Percentiles rank a stretch among this genome's conserved stretches.
Evolutionary conservation across 23 tunicate genomes (phyloP).

Genomic region (Styela clava): DNA sequence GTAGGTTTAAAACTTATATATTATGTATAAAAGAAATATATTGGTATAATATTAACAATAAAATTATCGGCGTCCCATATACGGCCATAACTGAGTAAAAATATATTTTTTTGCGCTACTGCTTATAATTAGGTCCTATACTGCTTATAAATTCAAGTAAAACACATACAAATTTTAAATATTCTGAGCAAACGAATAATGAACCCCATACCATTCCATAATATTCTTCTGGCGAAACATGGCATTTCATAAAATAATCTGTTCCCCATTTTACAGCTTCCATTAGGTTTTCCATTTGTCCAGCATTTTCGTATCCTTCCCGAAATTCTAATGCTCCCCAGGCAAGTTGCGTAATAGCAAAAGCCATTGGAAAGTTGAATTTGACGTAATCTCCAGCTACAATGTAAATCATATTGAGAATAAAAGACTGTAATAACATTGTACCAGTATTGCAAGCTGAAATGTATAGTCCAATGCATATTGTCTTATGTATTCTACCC

Average conservation of each 20-base stretch:
- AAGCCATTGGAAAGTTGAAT: slow-evolving; percentile 88
- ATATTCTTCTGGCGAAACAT: slow-evolving; percentile 42
- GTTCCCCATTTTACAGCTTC: slow-evolving; percentile 85
- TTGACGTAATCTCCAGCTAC: slow-evolving; percentile 85
- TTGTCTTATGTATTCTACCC: no score
- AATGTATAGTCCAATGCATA: no score
- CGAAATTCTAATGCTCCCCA: slow-evolving; percentile 73
- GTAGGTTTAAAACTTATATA: not conserved
- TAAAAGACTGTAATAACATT: no score
- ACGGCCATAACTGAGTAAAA: no score
- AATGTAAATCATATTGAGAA: not conserved
- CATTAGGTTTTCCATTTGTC: slow-evolving; percentile 34
- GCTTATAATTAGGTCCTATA: no score
- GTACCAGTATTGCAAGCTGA: no score
- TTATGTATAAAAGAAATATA: not conserved
- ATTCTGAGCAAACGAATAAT: no score
- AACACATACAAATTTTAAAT: no score
- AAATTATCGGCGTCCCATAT: no score
- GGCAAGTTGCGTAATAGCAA: slow-evolving; percentile 73
- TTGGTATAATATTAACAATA: not conserved
- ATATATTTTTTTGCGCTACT: no score
- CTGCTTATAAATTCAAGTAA: no score
- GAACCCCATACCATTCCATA: slow-evolving; percentile 79
- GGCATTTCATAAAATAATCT: slow-evolving; percentile 75
- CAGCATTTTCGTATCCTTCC: slow-evolving; percentile 54